These are phyloP conservation scores for Dasyornis broadbenti DNA, from an alignment of 2,113 vertebrate species.

Conservation along the genomic window DNA sequence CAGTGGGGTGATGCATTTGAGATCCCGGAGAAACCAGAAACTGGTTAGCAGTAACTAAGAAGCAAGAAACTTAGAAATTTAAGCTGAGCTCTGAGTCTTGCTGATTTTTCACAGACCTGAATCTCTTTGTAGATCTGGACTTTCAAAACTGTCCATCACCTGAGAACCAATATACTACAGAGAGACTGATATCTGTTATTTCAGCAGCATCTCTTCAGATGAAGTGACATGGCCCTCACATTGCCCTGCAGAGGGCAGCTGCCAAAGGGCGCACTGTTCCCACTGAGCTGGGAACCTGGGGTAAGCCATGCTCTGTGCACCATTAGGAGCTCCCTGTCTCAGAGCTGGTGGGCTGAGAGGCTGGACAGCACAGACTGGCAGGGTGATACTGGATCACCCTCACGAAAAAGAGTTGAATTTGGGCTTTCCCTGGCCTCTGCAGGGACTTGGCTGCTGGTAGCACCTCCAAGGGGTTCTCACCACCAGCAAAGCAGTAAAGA, in stretches of 20 bases:
- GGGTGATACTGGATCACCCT: background rate
- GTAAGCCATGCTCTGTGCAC: background rate
- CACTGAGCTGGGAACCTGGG: background rate
- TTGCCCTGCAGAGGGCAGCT: background rate
- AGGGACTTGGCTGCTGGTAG: background rate
- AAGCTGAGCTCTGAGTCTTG: background rate
- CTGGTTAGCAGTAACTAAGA: background rate
- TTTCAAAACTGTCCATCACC: background rate
- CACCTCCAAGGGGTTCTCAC: background rate
- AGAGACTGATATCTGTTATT: background rate
- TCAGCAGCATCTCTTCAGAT: background rate
- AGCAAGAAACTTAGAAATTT: background rate
- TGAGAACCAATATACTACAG: background rate
- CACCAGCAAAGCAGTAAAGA: background rate
- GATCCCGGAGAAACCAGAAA: background rate
- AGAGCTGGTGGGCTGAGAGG: background rate
- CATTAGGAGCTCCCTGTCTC: background rate
- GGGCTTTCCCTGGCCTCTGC: background rate
- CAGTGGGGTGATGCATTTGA: background rate
- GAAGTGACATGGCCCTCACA: accelerated
- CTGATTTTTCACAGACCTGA: background rate
- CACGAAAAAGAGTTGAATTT: background rate
- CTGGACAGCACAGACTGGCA: too few relatives aligned
- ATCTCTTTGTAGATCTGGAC: background rate
- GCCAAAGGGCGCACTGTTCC: background rate